Evolutionary conservation across 1,140 invertebrate species (phyloP).

Genomic region (Sitobion miscanthi): DNA sequence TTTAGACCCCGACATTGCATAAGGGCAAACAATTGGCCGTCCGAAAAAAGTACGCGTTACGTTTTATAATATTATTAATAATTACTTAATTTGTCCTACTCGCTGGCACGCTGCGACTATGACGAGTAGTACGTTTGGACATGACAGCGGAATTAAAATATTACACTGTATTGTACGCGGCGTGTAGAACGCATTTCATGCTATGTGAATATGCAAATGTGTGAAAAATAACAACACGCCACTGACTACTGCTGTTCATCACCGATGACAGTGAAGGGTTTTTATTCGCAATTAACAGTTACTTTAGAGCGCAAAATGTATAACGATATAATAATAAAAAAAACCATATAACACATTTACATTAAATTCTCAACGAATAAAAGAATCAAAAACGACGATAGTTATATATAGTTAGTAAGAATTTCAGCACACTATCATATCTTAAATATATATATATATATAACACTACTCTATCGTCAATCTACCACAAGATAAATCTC

Average conservation of each 20-base stretch:
- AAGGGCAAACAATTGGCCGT: neutral
- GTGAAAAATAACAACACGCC: slow-evolving; percentile 19
- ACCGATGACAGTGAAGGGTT: neutral
- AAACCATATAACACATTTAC: neutral
- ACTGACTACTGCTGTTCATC: neutral
- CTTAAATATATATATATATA: neutral
- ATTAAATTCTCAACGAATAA: neutral
- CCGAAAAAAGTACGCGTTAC: neutral
- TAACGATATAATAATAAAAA: neutral
- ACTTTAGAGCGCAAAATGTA: neutral
- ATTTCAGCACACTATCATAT: neutral
- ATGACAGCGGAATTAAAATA: slow-evolving; percentile 45
- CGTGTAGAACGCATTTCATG: neutral
- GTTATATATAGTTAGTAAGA: neutral
- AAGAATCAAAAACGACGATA: neutral
- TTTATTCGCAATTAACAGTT: slow-evolving; percentile 16
- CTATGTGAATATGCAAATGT: slow-evolving; percentile 15
- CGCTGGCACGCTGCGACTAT: neutral
- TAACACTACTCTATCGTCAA: neutral
- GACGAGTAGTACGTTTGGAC: neutral
- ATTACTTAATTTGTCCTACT: neutral
- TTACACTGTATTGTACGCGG: neutral
- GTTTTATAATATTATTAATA: neutral
- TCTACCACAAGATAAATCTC: neutral
- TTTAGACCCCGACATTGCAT: neutral